phyloP scores from a whole-genome alignment of 2,797 vertebrate species.

The Myripristis murdjan region DNA sequence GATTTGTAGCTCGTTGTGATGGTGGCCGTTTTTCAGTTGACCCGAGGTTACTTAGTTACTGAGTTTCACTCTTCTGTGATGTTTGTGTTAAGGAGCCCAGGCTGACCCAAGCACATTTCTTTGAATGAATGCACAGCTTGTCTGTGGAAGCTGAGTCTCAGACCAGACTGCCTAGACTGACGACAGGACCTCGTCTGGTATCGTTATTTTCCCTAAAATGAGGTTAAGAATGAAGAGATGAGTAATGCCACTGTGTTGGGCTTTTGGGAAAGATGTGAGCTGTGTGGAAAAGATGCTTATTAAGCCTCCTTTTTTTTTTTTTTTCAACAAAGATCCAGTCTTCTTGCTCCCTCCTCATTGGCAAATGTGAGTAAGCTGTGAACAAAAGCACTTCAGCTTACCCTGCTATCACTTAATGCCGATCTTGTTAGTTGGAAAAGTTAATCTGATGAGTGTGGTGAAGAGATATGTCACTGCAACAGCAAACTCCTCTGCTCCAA shows the following conservation, averaged over 20 bases:
- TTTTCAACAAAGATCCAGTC: background rate
- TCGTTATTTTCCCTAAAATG: constrained; percentile 32
- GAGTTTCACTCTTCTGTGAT: constrained; percentile 61
- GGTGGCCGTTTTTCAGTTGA: constrained; percentile 28
- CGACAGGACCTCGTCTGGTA: constrained; percentile 26
- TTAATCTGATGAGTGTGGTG: constrained; percentile 31
- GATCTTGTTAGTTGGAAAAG: constrained; percentile 3
- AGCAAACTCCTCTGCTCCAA: constrained; percentile 29
- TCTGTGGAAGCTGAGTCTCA: constrained; percentile 26
- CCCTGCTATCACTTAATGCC: constrained; percentile 27
- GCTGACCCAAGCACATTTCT: constrained; percentile 60
- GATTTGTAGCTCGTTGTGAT: background rate
- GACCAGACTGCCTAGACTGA: constrained; percentile 1
- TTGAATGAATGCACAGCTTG: constrained; percentile 58
- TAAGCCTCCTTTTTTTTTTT: background rate
- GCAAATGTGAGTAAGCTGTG: constrained; percentile 15
- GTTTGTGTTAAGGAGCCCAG: constrained; percentile 53
- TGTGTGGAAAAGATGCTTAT: background rate
- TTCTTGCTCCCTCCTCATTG: background rate
- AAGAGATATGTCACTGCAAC: constrained; percentile 5
- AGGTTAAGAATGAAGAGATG: constrained; percentile 42
- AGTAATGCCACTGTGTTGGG: constrained; percentile 12
- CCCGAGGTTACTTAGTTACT: constrained; percentile 22
- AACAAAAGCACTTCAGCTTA: constrained; percentile 31
- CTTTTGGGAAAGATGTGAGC: constrained; percentile 5